A percentile compares a stretch with the other conserved stretches of the same genome.
phyloP scores from a whole-genome alignment of 2,888 invertebrate genomes.

The Machimus rusticus region DNA sequence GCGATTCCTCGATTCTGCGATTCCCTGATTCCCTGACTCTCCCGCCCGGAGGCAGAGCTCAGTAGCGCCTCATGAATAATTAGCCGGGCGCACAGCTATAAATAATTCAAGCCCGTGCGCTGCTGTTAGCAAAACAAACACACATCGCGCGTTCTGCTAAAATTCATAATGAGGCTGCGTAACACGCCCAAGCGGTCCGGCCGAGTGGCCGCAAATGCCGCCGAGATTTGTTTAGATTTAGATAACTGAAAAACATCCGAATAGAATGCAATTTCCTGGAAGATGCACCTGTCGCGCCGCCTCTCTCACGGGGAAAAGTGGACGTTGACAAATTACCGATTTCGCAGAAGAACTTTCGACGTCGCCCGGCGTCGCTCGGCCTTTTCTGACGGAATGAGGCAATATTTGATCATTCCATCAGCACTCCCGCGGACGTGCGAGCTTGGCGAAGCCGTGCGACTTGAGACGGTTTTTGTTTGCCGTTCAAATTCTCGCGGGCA shows the following conservation, averaged over 20 bases:
- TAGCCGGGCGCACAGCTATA: constrained; percentile 43
- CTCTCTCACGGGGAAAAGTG: not conserved
- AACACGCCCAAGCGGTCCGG: constrained; percentile 13
- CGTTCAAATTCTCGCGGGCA: not conserved
- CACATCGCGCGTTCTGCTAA: constrained; percentile 8
- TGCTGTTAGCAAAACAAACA: constrained; percentile 47
- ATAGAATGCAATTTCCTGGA: constrained; percentile 16
- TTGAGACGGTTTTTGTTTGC: constrained; percentile 1
- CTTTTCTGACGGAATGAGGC: not conserved
- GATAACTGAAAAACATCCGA: not conserved
- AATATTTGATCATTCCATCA: constrained; percentile 4
- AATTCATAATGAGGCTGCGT: constrained; percentile 35
- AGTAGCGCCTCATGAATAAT: constrained; percentile 33
- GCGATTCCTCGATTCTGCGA: not conserved
- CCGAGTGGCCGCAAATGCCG: not conserved
- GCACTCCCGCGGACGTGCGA: not conserved
- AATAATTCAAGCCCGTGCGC: constrained; percentile 46
- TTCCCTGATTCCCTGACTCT: not conserved
- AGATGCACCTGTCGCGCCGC: not conserved
- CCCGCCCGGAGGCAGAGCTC: not conserved
- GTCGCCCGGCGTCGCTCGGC: not conserved
- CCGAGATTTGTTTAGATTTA: constrained; percentile 13
- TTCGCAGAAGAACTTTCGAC: constrained; percentile 5
- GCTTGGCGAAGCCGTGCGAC: not conserved
- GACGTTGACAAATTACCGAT: not conserved